phyloP scores from a whole-genome alignment of 2,113 vertebrate species.

The Hyperopisus bebe region DNA sequence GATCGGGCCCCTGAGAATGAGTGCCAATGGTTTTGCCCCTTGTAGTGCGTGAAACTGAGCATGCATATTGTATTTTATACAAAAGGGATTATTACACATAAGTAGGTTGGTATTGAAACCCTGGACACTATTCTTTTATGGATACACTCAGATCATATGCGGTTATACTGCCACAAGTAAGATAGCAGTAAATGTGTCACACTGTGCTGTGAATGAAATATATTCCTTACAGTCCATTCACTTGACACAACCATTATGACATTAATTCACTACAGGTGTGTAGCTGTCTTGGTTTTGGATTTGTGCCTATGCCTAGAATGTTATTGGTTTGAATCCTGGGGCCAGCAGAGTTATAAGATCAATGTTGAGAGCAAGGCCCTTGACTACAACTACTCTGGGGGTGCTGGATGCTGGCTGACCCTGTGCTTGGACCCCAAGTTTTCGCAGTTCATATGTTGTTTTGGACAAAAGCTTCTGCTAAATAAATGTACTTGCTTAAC shows the following conservation, averaged over 20 bases:
- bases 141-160: neutral
- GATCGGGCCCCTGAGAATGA: neutral
- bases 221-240: neutral
- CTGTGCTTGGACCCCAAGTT: neutral
- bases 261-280: neutral
- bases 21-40: neutral
- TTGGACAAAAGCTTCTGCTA: neutral
- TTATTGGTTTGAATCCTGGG: neutral
- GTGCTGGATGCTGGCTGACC: neutral
- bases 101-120: neutral
- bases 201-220: neutral
- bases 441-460: neutral
- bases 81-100: slow-evolving; percentile 5
- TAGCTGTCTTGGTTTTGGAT: neutral
- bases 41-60: neutral
- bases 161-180: neutral
- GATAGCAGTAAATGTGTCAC: neutral
- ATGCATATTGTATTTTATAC: slow-evolving; percentile 5
- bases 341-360: neutral
- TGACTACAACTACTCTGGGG: neutral
- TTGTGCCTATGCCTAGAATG: neutral
- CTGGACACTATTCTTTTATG: neutral
- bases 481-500: neutral
- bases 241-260: neutral
- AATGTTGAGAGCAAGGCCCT: neutral